A percentile compares a stretch with the other conserved stretches of the same genome.
Conservation (phyloP, 2,113 vertebrate species). For the Misgurnus anguillicaudatus region DNA sequence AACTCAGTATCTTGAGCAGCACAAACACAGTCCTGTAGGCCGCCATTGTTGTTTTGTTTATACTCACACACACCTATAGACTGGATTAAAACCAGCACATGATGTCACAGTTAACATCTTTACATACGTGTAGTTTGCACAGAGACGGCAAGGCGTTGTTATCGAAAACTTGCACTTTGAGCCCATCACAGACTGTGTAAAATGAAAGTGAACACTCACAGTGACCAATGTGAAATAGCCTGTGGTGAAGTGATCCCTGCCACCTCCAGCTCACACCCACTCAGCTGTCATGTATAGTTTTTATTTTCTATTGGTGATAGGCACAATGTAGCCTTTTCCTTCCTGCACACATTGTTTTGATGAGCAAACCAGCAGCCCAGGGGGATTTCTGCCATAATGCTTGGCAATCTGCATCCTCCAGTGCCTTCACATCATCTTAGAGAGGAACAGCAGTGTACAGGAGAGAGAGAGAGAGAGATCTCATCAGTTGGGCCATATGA, state of each 20-base stretch:
- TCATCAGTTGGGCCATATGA: background rate
- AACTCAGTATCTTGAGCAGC: no score
- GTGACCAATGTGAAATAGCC: conserved; percentile 6
- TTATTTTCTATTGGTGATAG: background rate
- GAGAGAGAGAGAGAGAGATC: background rate
- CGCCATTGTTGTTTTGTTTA: no score
- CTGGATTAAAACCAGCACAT: no score
- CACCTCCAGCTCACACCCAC: conserved; percentile 27
- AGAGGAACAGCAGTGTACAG: background rate
- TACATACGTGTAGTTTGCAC: no score
- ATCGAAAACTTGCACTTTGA: no score
- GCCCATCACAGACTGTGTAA: conserved; percentile 11
- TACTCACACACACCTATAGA: no score
- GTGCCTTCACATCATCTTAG: conserved; percentile 2
- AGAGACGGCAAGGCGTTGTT: no score
- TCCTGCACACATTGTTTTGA: conserved; percentile 17
- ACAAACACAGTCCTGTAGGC: no score
- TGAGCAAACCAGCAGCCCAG: conserved; percentile 6
- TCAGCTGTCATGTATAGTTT: conserved; percentile 13
- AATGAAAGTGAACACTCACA: conserved; percentile 4
- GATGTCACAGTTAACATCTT: no score
- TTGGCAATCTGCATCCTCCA: conserved; percentile 6
- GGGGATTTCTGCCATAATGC: conserved; percentile 9
- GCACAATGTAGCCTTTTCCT: background rate
- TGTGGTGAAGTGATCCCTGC: background rate